These are phyloP conservation scores for Venusia cambrica DNA, from an alignment of 2,888 invertebrate genomes.

Conservation along the genomic window DNA sequence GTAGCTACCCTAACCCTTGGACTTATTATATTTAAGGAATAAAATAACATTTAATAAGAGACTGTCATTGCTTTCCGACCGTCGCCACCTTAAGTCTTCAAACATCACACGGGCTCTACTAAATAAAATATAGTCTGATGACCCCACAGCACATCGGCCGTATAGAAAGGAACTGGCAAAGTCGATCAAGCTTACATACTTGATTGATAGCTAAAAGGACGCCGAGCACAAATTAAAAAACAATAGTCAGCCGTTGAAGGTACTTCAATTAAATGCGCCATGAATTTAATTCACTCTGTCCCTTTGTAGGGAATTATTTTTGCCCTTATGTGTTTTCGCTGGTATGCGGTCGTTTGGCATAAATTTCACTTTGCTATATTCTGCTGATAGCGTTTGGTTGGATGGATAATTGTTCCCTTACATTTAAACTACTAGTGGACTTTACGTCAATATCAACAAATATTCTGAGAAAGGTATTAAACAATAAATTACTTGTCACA, in stretches of 20 bases:
- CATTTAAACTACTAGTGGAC: too few relatives aligned
- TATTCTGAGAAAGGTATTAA: too few relatives aligned
- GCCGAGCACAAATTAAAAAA: conserved; percentile 64
- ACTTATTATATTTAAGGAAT: too few relatives aligned
- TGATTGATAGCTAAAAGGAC: conserved; percentile 70
- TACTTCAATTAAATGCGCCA: conserved; percentile 51
- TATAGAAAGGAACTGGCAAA: conserved; percentile 29
- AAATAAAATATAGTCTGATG: conserved; percentile 8
- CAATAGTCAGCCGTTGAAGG: conserved; percentile 42
- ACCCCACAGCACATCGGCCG: conserved; percentile 22
- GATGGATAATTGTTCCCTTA: too few relatives aligned
- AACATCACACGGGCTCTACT: conserved; percentile 2
- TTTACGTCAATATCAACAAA: too few relatives aligned
- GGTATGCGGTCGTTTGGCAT: conserved; percentile 9
- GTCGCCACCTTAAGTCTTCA: too few relatives aligned
- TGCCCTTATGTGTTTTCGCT: conserved; percentile 13
- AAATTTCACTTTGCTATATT: too few relatives aligned
- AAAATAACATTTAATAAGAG: too few relatives aligned
- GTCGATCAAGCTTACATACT: conserved; percentile 51
- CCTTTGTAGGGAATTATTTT: conserved; percentile 21
- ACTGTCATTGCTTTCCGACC: too few relatives aligned
- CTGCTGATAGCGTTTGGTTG: too few relatives aligned
- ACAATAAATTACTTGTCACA: too few relatives aligned
- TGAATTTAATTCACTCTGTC: conserved; percentile 36
- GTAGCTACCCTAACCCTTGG: too few relatives aligned